Evolutionary conservation across 2,888 invertebrate species (phyloP).

Genomic region (Lycophotia porphyrea): DNA sequence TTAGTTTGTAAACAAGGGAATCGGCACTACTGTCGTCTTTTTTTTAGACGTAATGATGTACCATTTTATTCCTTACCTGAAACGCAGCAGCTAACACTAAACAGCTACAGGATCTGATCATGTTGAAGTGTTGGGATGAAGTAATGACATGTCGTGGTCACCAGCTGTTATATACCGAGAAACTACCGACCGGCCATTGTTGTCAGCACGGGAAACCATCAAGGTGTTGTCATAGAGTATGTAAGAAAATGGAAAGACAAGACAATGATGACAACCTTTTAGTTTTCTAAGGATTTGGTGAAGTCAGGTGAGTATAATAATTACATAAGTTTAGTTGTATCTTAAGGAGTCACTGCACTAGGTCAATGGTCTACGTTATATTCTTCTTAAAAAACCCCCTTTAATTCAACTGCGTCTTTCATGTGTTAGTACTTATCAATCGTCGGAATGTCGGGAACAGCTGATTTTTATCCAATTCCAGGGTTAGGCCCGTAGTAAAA

Average conservation of each 20-base stretch:
- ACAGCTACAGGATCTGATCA: slow-evolving; percentile 71
- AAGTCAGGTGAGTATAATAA: neutral
- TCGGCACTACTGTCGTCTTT: too few relatives aligned
- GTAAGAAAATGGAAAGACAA: slow-evolving; percentile 12
- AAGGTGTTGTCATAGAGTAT: slow-evolving; percentile 73
- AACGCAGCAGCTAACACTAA: slow-evolving; percentile 70
- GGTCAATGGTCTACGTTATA: too few relatives aligned
- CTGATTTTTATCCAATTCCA: neutral
- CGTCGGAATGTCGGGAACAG: neutral
- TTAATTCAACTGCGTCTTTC: neutral
- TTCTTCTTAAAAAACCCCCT: neutral
- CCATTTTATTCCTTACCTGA: slow-evolving; percentile 73
- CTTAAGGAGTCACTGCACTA: too few relatives aligned
- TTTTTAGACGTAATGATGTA: neutral
- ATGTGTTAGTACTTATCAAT: neutral
- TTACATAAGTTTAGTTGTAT: neutral
- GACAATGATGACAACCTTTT: neutral
- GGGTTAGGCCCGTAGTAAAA: neutral
- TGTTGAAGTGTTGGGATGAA: slow-evolving; percentile 69
- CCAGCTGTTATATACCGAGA: slow-evolving; percentile 77
- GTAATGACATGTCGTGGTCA: slow-evolving; percentile 72
- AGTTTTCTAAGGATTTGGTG: neutral
- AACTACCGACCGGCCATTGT: slow-evolving; percentile 76
- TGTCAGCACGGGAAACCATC: slow-evolving; percentile 80
- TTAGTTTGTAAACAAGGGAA: too few relatives aligned